phyloP scores from a whole-genome alignment of 1,140 invertebrate species.

The Zaprionus lachaisei region DNA sequence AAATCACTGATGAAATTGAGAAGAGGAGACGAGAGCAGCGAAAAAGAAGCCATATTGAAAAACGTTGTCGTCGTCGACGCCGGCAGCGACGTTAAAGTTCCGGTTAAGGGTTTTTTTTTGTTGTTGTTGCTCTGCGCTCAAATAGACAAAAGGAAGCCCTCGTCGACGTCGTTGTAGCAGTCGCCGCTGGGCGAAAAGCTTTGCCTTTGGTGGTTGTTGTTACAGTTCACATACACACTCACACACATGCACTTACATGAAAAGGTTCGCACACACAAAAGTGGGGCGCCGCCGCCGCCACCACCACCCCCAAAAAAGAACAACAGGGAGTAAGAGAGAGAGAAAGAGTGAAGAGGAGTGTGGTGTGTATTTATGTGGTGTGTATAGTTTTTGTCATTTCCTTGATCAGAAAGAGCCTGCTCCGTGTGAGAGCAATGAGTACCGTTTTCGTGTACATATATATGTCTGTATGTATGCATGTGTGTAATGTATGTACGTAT shows the following conservation, averaged over 20 bases:
- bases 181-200: constrained; percentile 54
- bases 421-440: constrained; percentile 28
- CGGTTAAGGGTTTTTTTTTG: constrained; percentile 61
- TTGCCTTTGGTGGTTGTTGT: constrained; percentile 73
- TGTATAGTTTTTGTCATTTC: constrained; percentile 35
- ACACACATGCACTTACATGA: constrained; percentile 16
- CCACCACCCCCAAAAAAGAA: constrained; percentile 50
- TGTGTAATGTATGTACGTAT: background rate
- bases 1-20: constrained; percentile 36
- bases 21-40: constrained; percentile 21
- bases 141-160: constrained; percentile 75
- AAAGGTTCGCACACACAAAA: constrained; percentile 40
- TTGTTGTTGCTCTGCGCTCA: constrained; percentile 32
- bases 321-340: constrained; percentile 38
- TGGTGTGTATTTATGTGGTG: constrained; percentile 13
- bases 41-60: constrained; percentile 73
- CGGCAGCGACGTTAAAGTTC: constrained; percentile 57
- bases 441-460: background rate
- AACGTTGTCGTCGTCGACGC: constrained; percentile 43
- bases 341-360: constrained; percentile 3
- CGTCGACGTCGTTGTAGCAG: constrained; percentile 11
- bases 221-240: constrained; percentile 46
- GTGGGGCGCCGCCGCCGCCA: constrained; percentile 67
- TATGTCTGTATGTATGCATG: too few relatives aligned
- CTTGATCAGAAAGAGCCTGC: constrained; percentile 42